Percentiles rank a stretch among this genome's conserved stretches.
Conservation (phyloP, 2,113 vertebrate species). For the Manacus vitellinus region DNA sequence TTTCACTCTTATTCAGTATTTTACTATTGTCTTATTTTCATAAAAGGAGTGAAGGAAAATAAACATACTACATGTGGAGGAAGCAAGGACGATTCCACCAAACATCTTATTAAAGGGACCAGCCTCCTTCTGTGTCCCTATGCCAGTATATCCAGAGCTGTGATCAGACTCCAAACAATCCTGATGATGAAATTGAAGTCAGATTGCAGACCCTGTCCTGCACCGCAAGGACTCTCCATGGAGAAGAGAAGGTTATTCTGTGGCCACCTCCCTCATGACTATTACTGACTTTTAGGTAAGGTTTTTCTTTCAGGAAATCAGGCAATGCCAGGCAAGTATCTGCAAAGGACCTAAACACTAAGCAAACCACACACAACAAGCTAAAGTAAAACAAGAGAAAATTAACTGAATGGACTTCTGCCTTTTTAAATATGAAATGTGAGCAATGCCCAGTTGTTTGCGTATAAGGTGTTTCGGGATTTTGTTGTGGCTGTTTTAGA, state of each 20-base stretch:
- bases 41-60: neutral
- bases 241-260: neutral
- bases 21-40: neutral
- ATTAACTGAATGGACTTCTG: neutral
- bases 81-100: neutral
- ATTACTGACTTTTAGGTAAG: neutral
- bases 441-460: neutral
- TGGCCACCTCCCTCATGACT: neutral
- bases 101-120: neutral
- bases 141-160: neutral
- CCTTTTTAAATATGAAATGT: neutral
- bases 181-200: neutral
- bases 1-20: neutral
- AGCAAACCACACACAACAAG: neutral
- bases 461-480: neutral
- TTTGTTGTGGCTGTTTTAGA: neutral
- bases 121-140: neutral
- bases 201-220: neutral
- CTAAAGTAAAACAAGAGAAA: neutral
- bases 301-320: neutral
- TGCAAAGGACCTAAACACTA: neutral
- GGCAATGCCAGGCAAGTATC: neutral
- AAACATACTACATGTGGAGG: neutral
- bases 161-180: neutral
- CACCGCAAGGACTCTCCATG: neutral